Evolutionary conservation across 2,113 vertebrate species (phyloP), one percentile per base, ranked within the genome.

Genomic region (Baryphthengus martii): DNA sequence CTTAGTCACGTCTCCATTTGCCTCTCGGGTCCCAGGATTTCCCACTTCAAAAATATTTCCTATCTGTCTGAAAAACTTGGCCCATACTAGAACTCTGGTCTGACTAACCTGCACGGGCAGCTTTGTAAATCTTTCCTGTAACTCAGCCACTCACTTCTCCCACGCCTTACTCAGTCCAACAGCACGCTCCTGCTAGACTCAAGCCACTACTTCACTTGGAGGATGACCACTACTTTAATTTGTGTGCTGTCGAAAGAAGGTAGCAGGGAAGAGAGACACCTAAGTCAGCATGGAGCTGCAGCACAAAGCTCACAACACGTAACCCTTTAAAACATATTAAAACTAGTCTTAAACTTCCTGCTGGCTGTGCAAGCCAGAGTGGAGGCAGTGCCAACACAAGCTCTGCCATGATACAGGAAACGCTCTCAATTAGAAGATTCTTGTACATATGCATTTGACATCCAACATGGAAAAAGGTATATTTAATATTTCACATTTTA

Each of bases 151-250:
- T n/a, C 1, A 1, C 66, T 33, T 62, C 82, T 82, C 95, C 71
- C 66, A 88, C 3, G 3, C 59, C 31, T 61, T 1, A 1, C 49
- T 31, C 6, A 0, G 11, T 1, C 28, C 75, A 15, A 78, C 7
- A n/a, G 44, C 50, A 35, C 1, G 0, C 7, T 78, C 66, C 47
- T 0, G 3, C 53, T 37, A 83, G 71, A 29, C 7, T 3, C 42
- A 10, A 33, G 55, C 23, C 33, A 6, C 66, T 11, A 14, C 59
- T 84, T 9, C 2, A 0, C 17, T 26, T 1, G 37, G 13, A 44
- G 42, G 35, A 61, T 4, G 26, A 90, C 19, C 8, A 4, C 33
- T 25, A 11, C 37, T 58, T 3, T 6, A 37, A 9, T 40, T 44
- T 35, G 7, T 4, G 5, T 15, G 39, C 17, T 0, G 7, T 3